Base-by-base conservation (phyloP, 2,888 invertebrate genomes). In the Hydriomena furcata region DNA sequence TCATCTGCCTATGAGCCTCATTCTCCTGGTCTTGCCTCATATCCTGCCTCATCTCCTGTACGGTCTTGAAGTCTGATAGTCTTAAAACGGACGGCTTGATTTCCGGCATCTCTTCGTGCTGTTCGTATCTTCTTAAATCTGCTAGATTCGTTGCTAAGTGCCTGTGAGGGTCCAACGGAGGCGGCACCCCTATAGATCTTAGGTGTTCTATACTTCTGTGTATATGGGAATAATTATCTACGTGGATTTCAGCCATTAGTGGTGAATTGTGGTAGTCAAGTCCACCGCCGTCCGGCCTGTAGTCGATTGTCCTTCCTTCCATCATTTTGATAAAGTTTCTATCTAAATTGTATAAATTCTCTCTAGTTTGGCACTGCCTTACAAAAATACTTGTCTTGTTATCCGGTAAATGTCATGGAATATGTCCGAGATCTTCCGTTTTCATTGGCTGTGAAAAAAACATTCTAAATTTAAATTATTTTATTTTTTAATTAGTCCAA, bases 201-300 rank as follows among this genome's bases (percentile, higher is more conserved):
- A 93, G 75, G 66, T 93, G 93, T 61, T 93, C 93, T 76, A 93
- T 93, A 60, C 93, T 93, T 65, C 93, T 91, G 71, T 93, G 93
- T 68, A 93, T 93, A 58, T 93, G 93, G 45, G 93, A 92, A 61
- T 93, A 91, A 73, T 93, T 93, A 61, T 93, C 93, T 63, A 93
- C 79, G 25, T 93, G 93, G 72, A 93, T 93, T 80, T 93, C 93
- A 0, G 93, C 93, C 89, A 93, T 93, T 7, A 93, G 72, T 5
- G 93, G 93, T 7, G 93, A 93, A 70, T 93, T 93, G 74, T 93
- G 93, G 75, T 93, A 93, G 68, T 93, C 93, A 53, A 93, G 83
- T 25, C 93, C 93, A 48, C 93, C 93, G 68, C 93, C 92, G 54
- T 91, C 91, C 28, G 91, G 85, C 67, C 91, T 78, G 65, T 91